Evolutionary conservation across 2,113 vertebrate species (phyloP), one percentile per base, ranked within the genome.

Genomic region (Excalfactoria chinensis): DNA sequence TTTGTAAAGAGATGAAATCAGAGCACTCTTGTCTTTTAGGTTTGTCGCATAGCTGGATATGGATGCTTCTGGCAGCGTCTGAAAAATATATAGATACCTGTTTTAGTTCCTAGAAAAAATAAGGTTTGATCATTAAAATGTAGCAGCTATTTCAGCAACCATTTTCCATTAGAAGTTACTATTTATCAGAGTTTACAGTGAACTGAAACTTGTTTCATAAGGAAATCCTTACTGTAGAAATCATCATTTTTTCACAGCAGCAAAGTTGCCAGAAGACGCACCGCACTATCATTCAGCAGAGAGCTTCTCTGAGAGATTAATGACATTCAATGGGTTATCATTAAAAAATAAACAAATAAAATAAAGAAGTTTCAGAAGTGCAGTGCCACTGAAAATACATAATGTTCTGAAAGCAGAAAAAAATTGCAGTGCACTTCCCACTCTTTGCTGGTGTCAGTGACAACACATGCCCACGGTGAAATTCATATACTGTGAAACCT

Each of bases 1-100:
- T 97, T 98, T 99, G 97, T 99, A 99, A 78, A 99, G 98, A n/a
- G 99, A 99, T 35, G 98, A 98, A 96, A 99, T 98, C 97, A 99
- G 98, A 93, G 98, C 93, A 94, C 69, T 98, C 97, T 98, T 99
- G 71, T 99, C 98, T 97, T 98, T 99, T 94, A 99, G 96, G 90
- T 98, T 98, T 87, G 97, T 95, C 56, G 99, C 99, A 97, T 99
- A 99, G 96, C 94, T 98, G 96, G 98, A 97, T 94, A 99, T 97
- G 63, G 98, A 99, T 64, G 98, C 97, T 97, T 99, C 99, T 88
- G 99, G 98, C 82, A 99, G 97, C 10, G 98, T 99, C 99, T 99
- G 97, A 97, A 98, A 97, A 87, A 85, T 95, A 91, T 22, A 89
- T 60, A 95, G 83, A 22, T 89, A 74, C 53, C 25, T 30, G 9